These are phyloP conservation scores for Coregonus clupeaformis DNA, from an alignment of 2,113 vertebrate genomes.

Conservation along the genomic window DNA sequence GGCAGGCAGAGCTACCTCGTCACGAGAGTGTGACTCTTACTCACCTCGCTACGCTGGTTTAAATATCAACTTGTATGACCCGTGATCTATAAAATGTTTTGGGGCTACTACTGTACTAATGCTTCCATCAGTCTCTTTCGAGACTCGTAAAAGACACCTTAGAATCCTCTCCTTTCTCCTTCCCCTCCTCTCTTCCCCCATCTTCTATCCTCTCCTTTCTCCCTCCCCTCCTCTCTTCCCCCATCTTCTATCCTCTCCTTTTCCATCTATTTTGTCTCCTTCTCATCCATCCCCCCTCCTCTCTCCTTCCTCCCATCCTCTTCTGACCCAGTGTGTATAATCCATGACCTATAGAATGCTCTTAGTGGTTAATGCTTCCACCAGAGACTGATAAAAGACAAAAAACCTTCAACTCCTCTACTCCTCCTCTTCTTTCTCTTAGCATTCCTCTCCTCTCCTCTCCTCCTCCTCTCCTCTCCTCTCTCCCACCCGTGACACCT, in stretches of 20 bases:
- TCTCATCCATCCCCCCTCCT: background rate
- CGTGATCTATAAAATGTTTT: constrained; percentile 18
- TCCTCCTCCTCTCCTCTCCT: background rate
- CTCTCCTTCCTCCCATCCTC: background rate
- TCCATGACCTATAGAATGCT: too few species aligned
- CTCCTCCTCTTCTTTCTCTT: background rate
- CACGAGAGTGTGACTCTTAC: background rate
- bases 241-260: too few species aligned
- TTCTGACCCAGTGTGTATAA: too few species aligned
- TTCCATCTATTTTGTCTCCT: too few species aligned
- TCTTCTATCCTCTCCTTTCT: too few species aligned
- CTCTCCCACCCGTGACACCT: background rate
- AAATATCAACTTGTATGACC: constrained; percentile 23
- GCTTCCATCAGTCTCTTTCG: background rate
- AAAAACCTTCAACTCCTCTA: constrained; percentile 12
- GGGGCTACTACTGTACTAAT: constrained; percentile 20
- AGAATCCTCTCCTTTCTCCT: too few species aligned
- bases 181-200: too few species aligned
- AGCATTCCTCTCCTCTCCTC: background rate
- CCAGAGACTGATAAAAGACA: constrained; percentile 11
- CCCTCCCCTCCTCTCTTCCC: too few species aligned
- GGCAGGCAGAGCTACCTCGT: too few species aligned
- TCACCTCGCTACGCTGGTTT: constrained; percentile 25
- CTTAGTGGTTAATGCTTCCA: too few species aligned
- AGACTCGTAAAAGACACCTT: too few species aligned